Evolutionary conservation across 2,888 invertebrate genomes (phyloP).

Genomic region (Unio delphinus): DNA sequence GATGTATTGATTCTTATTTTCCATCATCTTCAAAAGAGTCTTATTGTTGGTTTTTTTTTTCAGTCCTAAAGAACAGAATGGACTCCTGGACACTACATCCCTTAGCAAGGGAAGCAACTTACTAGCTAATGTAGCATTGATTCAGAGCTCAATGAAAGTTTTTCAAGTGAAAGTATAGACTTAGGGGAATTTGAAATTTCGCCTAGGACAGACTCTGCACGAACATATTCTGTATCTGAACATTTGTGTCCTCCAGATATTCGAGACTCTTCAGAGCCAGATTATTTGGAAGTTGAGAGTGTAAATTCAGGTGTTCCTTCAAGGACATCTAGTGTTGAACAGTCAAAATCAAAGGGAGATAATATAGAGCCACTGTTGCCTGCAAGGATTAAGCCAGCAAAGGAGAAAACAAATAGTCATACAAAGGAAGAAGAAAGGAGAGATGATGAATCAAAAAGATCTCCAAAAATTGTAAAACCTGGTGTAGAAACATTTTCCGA

Average conservation of each 20-base stretch:
- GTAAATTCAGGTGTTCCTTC: constrained; percentile 39
- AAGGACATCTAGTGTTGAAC: constrained; percentile 10
- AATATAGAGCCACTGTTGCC: constrained; percentile 76
- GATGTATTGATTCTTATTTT: too few relatives aligned
- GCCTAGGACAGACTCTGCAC: constrained; percentile 19
- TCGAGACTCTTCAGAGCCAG: constrained; percentile 39
- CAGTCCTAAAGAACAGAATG: too few relatives aligned
- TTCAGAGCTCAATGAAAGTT: constrained; percentile 53
- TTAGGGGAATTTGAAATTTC: constrained; percentile 42
- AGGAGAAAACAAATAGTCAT: constrained; percentile 79
- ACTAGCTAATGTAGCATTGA: constrained; percentile 65
- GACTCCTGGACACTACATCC: too few relatives aligned
- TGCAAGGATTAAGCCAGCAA: constrained; percentile 76
- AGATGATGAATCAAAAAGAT: constrained; percentile 44
- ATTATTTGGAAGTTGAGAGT: constrained; percentile 52
- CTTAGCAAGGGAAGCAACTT: constrained; percentile 34
- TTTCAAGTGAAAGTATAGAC: constrained; percentile 45
- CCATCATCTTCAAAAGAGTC: too few relatives aligned
- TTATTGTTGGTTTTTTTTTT: too few relatives aligned
- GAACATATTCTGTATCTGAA: constrained; percentile 16
- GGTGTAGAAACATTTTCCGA: too few relatives aligned
- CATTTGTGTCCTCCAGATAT: constrained; percentile 21
- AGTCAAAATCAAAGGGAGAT: constrained; percentile 10
- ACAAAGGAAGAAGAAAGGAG: constrained; percentile 81
- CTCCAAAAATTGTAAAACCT: constrained; percentile 3